A percentile compares a stretch with the other conserved stretches of the same genome.
Evolutionary conservation across 2,888 invertebrate genomes (phyloP).

Genomic region (Caenorhabditis doughertyi): DNA sequence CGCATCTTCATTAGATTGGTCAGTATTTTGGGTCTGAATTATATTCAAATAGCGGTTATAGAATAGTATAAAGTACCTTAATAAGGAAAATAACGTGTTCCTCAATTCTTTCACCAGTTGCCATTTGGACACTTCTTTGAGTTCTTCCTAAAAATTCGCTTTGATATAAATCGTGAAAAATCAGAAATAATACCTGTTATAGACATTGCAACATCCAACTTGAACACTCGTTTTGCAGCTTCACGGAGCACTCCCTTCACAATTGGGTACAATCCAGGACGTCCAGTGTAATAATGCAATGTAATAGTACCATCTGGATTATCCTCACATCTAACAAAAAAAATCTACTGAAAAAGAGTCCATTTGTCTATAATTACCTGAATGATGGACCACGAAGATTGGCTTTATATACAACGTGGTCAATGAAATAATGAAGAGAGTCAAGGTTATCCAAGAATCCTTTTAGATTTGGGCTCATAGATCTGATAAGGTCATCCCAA

Average conservation of each 20-base stretch:
- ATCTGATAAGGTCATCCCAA: slow-evolving; percentile 80
- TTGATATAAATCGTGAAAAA: too few species aligned
- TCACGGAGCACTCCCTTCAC: slow-evolving; percentile 95
- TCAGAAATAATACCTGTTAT: slow-evolving; percentile 86
- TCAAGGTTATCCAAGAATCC: slow-evolving; percentile 96
- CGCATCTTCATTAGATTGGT: slow-evolving; percentile 66
- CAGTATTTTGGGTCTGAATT: slow-evolving; percentile 60
- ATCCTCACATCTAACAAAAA: slow-evolving; percentile 87
- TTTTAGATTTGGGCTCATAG: slow-evolving; percentile 81
- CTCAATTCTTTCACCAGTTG: slow-evolving; percentile 75
- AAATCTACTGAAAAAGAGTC: slow-evolving; percentile 82
- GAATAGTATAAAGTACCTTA: slow-evolving; percentile 56
- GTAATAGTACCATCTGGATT: slow-evolving; percentile 92
- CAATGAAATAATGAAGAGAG: slow-evolving; percentile 88
- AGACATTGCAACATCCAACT: slow-evolving; percentile 94
- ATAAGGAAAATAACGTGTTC: slow-evolving; percentile 80
- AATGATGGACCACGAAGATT: slow-evolving; percentile 85
- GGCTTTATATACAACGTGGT: slow-evolving; percentile 82
- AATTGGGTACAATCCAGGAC: slow-evolving; percentile 94
- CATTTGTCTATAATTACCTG: slow-evolving; percentile 57
- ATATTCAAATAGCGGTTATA: neutral
- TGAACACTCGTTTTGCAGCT: slow-evolving; percentile 93
- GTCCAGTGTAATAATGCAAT: slow-evolving; percentile 95
- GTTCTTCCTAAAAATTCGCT: slow-evolving; percentile 84
- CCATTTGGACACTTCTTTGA: slow-evolving; percentile 86